Base-by-base conservation (phyloP, 2,113 vertebrate species). In the Pachycephala philippinensis region DNA sequence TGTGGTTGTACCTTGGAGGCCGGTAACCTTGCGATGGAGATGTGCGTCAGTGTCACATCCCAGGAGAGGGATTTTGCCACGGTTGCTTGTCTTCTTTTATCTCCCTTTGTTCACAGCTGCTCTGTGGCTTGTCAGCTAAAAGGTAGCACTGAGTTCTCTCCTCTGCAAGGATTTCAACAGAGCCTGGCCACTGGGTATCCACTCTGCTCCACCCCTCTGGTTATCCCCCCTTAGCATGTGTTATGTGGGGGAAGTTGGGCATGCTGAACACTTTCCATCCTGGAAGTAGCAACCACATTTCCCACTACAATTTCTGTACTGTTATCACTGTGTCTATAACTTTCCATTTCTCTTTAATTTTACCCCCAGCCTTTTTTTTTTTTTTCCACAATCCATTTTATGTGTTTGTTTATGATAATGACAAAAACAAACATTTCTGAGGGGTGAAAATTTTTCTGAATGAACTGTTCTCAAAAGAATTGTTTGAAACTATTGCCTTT, bases 81-180 rank as follows among this genome's bases (percentile, higher is more conserved):
- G 2, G 10, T 15, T 39, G 2, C 24, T 59, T 13, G 1, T 60
- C 31, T 47, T 24, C 15, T 71, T 65, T 81, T 19, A 23, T 33
- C 27, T 45, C 7, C 15, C 11, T 59, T 20, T 23, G 22, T 19
- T 50, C 52, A 13, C 52, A 59, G 13, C 33, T 53, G 13, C 33
- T 45, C 37, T 45, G 28, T 10, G 9, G 15, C 6, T 74, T 37
- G 23, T 24, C 37, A 52, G 10, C 52, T 30, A 14, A 52, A 66
- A 39, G 7, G 8, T 9, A 14, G 13, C 28, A 7, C 1, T 1
- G 9, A n/a, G 7, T 26, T 47, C 0, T 0, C 37, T 42, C 22
- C 37, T 65, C 53, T 47, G n/a, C 11, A 22, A 31, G 24, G 39
- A n/a, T 68, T 82, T 35, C 24, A 24, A 2, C 6, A 68, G 53